These are phyloP conservation scores for Trichopoda pennipes DNA, from an alignment of 2,888 invertebrate genomes.

Conservation along the genomic window DNA sequence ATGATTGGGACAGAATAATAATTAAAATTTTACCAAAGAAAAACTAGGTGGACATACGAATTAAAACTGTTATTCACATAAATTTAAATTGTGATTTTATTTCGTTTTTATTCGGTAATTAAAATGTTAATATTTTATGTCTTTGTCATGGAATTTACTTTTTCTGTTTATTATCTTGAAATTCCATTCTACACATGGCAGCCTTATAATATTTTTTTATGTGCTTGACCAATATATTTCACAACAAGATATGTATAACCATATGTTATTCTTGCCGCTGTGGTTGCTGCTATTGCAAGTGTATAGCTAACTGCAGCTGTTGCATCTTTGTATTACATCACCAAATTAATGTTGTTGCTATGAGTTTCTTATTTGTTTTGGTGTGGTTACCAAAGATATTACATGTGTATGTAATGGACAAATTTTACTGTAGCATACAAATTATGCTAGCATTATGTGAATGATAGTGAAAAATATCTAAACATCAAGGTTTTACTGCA, in stretches of 20 bases:
- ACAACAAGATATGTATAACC: constrained; percentile 39
- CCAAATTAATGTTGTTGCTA: constrained; percentile 28
- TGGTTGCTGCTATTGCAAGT: constrained; percentile 49
- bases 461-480: background rate
- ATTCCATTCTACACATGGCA: constrained; percentile 56
- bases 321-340: constrained; percentile 64
- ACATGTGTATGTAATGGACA: constrained; percentile 20
- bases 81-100: no score
- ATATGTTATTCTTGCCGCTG: constrained; percentile 48
- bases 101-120: constrained; percentile 16
- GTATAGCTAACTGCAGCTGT: constrained; percentile 53
- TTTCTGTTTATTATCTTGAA: constrained; percentile 41
- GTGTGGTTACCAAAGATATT: constrained; percentile 53
- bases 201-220: constrained; percentile 15
- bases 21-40: no score
- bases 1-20: no score
- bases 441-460: background rate
- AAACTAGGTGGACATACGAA: background rate
- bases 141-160: constrained; percentile 42
- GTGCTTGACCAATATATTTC: constrained; percentile 14
- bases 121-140: constrained; percentile 52
- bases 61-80: background rate
- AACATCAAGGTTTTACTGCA: constrained; percentile 15
- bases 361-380: constrained; percentile 35
- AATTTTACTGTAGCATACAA: constrained; percentile 23